These are phyloP conservation scores for Micronycteris hirsuta DNA, from an alignment of 2,113 vertebrate genomes.

Conservation along the genomic window DNA sequence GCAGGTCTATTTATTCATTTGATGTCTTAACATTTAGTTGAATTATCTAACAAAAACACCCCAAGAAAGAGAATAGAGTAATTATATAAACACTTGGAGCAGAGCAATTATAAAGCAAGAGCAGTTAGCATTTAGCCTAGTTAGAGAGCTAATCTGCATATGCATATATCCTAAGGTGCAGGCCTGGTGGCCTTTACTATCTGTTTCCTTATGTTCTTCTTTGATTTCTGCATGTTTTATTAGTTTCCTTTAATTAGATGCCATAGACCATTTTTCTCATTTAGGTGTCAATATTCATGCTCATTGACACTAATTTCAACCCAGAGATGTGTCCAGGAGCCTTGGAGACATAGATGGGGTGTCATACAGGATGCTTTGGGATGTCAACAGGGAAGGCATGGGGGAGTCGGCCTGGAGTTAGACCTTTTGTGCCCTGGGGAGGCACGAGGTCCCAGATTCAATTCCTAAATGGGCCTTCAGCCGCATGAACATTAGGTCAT, in stretches of 20 bases:
- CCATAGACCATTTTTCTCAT: neutral
- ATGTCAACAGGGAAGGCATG: neutral
- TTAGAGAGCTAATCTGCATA: constrained; percentile 47
- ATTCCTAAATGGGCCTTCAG: neutral
- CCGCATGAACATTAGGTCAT: neutral
- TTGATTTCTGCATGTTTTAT: constrained; percentile 20
- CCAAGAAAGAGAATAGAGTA: constrained; percentile 46
- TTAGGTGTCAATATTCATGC: neutral
- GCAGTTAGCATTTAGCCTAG: neutral
- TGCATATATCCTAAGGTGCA: neutral
- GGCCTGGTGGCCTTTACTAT: neutral
- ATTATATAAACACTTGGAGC: constrained; percentile 63
- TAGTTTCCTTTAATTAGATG: constrained; percentile 28
- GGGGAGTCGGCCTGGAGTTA: neutral
- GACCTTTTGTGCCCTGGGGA: neutral
- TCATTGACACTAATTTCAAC: neutral
- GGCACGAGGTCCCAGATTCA: neutral
- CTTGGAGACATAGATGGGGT: neutral
- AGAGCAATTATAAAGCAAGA: constrained; percentile 56
- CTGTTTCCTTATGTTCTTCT: neutral
- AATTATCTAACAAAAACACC: constrained; percentile 57
- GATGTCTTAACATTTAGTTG: constrained; percentile 50
- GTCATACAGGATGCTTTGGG: neutral
- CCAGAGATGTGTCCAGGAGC: neutral
- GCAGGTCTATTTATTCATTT: constrained; percentile 53